A percentile compares a stretch with the other conserved stretches of the same genome.
Evolutionary conservation across 2,113 vertebrate species (phyloP).

Genomic region (Pseudorasbora parva): DNA sequence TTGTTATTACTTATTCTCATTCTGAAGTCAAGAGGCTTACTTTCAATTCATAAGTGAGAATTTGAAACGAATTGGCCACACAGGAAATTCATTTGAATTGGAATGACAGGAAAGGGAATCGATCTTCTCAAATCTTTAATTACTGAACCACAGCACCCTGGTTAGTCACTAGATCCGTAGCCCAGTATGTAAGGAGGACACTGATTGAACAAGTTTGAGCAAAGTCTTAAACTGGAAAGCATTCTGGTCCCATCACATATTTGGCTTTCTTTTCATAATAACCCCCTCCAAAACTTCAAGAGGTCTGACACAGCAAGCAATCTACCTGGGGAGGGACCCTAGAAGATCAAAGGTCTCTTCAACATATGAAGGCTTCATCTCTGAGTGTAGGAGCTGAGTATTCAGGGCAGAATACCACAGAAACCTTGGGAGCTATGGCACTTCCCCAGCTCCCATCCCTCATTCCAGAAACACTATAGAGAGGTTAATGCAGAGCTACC

Average conservation of each 20-base stretch:
- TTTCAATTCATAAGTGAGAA: neutral
- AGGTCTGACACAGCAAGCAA: conserved; percentile 32
- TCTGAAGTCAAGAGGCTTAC: neutral
- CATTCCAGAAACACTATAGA: conserved; percentile 69
- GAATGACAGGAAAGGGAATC: neutral
- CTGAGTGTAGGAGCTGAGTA: conserved; percentile 50
- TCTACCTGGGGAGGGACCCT: conserved; percentile 33
- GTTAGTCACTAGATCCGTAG: neutral
- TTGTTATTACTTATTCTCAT: neutral
- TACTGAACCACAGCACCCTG: neutral
- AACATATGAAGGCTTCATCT: conserved; percentile 45
- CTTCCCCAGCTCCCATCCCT: conserved; percentile 63
- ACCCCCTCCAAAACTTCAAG: conserved; percentile 40
- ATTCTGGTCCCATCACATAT: conserved; percentile 16
- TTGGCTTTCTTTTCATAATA: conserved; percentile 29
- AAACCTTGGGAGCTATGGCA: conserved; percentile 51
- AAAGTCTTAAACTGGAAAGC: neutral
- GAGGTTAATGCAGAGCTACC: conserved; percentile 68
- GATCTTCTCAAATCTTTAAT: neutral
- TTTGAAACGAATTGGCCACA: neutral
- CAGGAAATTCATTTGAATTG: neutral
- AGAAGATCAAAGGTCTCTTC: conserved; percentile 63
- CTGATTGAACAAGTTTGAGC: conserved; percentile 8
- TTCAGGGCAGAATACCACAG: conserved; percentile 53
- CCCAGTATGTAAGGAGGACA: neutral